These are phyloP conservation scores for Myrmophylax atrothorax DNA, from an alignment of 2,113 vertebrate genomes.

Conservation along the genomic window DNA sequence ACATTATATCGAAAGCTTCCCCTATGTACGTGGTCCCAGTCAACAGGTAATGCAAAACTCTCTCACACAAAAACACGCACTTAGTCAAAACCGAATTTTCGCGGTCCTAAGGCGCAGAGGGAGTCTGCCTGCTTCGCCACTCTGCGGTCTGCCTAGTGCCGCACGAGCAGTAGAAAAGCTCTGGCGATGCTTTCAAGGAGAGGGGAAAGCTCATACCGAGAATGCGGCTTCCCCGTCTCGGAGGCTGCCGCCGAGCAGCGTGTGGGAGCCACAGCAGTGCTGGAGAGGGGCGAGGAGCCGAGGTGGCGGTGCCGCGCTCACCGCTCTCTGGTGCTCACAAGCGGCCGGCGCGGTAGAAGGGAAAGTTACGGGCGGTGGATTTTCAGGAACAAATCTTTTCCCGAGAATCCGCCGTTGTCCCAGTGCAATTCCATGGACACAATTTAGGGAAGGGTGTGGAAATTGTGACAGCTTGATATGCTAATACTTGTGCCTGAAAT, in stretches of 20 bases:
- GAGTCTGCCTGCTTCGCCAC: not conserved
- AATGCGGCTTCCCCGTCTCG: not conserved
- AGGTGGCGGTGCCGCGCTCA: rapidly evolving
- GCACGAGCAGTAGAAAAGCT: rapidly evolving
- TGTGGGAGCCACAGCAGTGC: not conserved
- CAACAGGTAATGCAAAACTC: not conserved
- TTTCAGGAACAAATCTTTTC: not conserved
- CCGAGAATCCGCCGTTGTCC: not conserved
- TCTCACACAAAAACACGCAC: not conserved
- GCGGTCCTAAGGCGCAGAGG: not conserved
- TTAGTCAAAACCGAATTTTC: not conserved
- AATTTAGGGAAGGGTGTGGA: not conserved
- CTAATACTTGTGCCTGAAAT: not conserved
- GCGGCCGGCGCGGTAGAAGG: not conserved
- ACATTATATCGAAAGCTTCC: not conserved
- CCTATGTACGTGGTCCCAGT: no score
- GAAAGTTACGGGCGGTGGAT: rapidly evolving
- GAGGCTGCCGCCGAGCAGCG: not conserved
- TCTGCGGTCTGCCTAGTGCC: not conserved
- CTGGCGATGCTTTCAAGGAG: not conserved
- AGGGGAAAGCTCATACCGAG: rapidly evolving
- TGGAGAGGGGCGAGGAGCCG: not conserved
- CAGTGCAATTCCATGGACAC: not conserved
- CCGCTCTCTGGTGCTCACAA: not conserved
- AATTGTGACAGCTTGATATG: not conserved